phyloP scores from a whole-genome alignment of 2,888 invertebrate species.

The Lycocerus yunnanus region DNA sequence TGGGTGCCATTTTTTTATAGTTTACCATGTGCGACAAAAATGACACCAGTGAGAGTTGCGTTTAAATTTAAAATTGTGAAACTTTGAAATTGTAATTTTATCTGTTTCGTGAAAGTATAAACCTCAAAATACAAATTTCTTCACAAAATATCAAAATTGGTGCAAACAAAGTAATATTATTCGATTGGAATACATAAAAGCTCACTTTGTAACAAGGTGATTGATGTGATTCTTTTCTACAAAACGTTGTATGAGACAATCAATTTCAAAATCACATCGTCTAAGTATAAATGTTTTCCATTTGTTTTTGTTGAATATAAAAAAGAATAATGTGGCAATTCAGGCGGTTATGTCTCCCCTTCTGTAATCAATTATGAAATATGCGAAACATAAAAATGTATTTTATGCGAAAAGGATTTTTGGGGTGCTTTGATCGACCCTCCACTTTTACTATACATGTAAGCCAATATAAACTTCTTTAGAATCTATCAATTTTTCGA shows the following conservation, averaged over 20 bases:
- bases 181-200: slow-evolving; percentile 3
- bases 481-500: slow-evolving; percentile 48
- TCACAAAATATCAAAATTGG: not conserved
- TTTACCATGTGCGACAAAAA: not conserved
- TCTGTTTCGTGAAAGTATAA: not conserved
- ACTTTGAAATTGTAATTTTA: not conserved
- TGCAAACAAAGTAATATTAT: slow-evolving; percentile 3
- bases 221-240: slow-evolving; percentile 7
- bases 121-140: not conserved
- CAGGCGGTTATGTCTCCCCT: slow-evolving; percentile 40
- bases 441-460: slow-evolving; percentile 37
- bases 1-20: not conserved
- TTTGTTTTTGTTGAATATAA: slow-evolving; percentile 42
- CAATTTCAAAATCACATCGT: slow-evolving; percentile 45
- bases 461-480: slow-evolving; percentile 37
- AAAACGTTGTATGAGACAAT: slow-evolving; percentile 40
- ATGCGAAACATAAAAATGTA: slow-evolving; percentile 46
- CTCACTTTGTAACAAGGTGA: slow-evolving; percentile 2
- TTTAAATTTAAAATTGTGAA: not conserved
- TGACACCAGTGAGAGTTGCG: not conserved
- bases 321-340: slow-evolving; percentile 48
- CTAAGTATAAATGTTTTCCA: slow-evolving; percentile 43
- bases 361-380: slow-evolving; percentile 50
- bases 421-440: slow-evolving; percentile 40
- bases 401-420: slow-evolving; percentile 42